A percentile compares a stretch with the other conserved stretches of the same genome.
phyloP scores from a whole-genome alignment of 2,113 vertebrate species.

The Eleginops maclovinus region DNA sequence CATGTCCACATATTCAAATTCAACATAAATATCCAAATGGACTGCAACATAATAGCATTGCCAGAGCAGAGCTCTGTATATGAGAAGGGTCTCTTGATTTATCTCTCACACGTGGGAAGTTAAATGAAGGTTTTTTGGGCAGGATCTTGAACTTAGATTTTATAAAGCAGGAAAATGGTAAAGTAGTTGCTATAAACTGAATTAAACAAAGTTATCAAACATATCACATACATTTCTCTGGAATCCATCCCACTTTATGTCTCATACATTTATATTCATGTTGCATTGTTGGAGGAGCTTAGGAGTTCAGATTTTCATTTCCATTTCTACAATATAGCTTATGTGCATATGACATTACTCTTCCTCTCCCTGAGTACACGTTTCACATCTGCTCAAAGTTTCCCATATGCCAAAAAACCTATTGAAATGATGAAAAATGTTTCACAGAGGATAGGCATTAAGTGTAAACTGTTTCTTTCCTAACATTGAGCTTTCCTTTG shows the following conservation, averaged over 20 bases:
- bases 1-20: background rate
- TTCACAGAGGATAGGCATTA: slow-evolving; percentile 17
- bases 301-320: too few relatives aligned
- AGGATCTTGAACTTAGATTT: background rate
- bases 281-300: too few relatives aligned
- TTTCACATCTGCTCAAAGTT: slow-evolving; percentile 25
- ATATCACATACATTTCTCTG: slow-evolving; percentile 16
- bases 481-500: slow-evolving; percentile 12
- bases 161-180: background rate
- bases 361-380: slow-evolving; percentile 59
- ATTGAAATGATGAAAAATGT: slow-evolving; percentile 20
- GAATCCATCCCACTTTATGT: background rate
- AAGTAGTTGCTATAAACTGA: background rate
- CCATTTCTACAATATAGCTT: too few relatives aligned
- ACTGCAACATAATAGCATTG: slow-evolving; percentile 7
- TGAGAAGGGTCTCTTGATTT: background rate
- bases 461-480: slow-evolving; percentile 54
- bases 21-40: slow-evolving; percentile 8
- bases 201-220: slow-evolving; percentile 17
- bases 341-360: too few relatives aligned
- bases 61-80: background rate
- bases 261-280: too few relatives aligned
- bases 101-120: background rate
- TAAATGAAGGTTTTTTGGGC: slow-evolving; percentile 16
- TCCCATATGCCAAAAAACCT: background rate